phyloP scores from a whole-genome alignment of 37 sponge, comb jelly and placozoan species.

The Chondrosia reniformis region DNA sequence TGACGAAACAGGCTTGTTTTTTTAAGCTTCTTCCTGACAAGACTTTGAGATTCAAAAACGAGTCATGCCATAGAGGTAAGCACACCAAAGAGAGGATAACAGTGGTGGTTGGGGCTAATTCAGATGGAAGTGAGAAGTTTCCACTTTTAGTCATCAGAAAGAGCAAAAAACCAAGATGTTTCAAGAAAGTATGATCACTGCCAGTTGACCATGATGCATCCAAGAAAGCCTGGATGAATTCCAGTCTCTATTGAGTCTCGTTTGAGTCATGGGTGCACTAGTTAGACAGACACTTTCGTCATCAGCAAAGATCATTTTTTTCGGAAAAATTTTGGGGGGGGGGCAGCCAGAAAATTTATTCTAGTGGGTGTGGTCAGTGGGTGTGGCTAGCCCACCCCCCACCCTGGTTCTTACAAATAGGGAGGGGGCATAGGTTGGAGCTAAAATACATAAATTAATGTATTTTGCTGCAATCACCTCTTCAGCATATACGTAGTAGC shows the following conservation, averaged over 20 bases:
- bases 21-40: conserved; percentile 15
- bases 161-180: conserved; percentile 17
- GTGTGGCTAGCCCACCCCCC: no score
- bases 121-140: conserved; percentile 14
- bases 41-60: conserved; percentile 1
- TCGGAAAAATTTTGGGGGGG: no score
- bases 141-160: conserved; percentile 3
- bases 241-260: no score
- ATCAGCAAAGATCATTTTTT: neutral
- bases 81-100: conserved; percentile 17
- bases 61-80: conserved; percentile 13
- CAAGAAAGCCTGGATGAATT: conserved; percentile 23
- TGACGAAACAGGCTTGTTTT: conserved; percentile 15
- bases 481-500: no score
- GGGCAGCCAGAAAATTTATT: no score
- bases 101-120: conserved; percentile 16
- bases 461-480: no score
- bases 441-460: no score
- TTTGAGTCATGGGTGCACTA: neutral
- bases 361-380: no score
- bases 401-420: no score
- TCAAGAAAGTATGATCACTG: neutral
- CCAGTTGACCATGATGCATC: conserved; percentile 16
- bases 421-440: no score
- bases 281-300: neutral